Conservation (phyloP, 2,113 vertebrate species). For the Myxocyprinus asiaticus region DNA sequence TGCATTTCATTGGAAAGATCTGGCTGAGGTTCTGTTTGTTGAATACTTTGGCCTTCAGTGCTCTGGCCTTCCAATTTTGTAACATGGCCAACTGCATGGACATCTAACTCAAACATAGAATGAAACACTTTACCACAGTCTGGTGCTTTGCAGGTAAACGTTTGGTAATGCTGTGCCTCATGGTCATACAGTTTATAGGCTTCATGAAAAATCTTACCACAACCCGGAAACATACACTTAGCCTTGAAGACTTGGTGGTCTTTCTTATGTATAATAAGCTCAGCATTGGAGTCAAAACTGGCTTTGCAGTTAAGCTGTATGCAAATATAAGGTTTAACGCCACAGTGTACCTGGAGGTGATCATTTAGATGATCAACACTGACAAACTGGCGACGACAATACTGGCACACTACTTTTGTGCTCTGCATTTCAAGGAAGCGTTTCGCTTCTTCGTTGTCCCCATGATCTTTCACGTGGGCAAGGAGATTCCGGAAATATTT, state of each 20-base stretch:
- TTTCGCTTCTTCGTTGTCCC: conserved; percentile 89
- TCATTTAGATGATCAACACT: conserved; percentile 93
- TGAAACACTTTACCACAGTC: conserved; percentile 91
- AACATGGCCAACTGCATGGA: conserved; percentile 81
- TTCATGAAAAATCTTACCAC: conserved; percentile 90
- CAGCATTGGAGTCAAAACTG: conserved; percentile 90
- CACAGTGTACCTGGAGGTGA: conserved; percentile 96
- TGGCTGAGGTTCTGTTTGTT: conserved; percentile 18
- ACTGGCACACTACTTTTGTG: conserved; percentile 96
- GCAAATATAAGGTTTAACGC: conserved; percentile 92
- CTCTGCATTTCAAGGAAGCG: conserved; percentile 95
- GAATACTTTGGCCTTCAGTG: conserved; percentile 47
- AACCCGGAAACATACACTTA: conserved; percentile 95
- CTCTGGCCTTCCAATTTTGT: conserved; percentile 48
- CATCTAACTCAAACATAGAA: conserved; percentile 85
- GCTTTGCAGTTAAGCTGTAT: conserved; percentile 96
- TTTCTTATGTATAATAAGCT: conserved; percentile 88
- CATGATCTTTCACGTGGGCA: conserved; percentile 89
- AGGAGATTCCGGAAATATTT: conserved; percentile 96
- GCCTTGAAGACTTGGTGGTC: conserved; percentile 88
- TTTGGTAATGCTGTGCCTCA: conserved; percentile 96
- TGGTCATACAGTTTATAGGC: conserved; percentile 95
- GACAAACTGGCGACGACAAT: conserved; percentile 93
- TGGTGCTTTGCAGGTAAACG: conserved; percentile 86
- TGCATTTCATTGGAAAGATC: neutral